Base-by-base conservation (phyloP, 92 coral and sea anemone genomes). In the Parazoanthus swiftii region DNA sequence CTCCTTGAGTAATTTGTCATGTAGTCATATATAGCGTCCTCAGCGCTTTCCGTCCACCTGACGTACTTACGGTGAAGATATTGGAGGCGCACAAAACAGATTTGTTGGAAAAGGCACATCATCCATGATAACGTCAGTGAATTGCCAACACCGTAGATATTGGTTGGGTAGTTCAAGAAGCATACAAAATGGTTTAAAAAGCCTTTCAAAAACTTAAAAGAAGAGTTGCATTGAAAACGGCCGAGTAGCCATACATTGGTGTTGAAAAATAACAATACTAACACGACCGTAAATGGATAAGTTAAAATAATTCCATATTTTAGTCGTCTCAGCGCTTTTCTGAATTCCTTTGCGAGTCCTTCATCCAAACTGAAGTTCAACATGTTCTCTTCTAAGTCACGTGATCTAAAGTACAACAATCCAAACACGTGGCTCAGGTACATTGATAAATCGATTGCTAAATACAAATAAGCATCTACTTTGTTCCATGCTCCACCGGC, bases 381-480 rank as follows among this genome's bases (percentile, higher is more conserved):
- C 80, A 91, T 74, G 88, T 91, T 91, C 1, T 25, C 26, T 81
- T 91, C 93, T 26, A 91, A 77, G 59, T 91, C 93, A 85, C 91
- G 90, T 39, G 93, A 79, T 86, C 90, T 89, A 91, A 91, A 91
- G 90, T 86, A 91, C 25, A 81, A 8, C 9, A 91, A 23, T 0
- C 93, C 93, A 85, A 91, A 91, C 65, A 85, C 66, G 50, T 91
- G 93, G 56, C 93, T 91, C 82, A 51, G 81, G 36, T 91, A 91
- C 93, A 89, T 91, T 3, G 89, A 89, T 1, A 59, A 29, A 66
- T 91, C 93, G 88, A 91, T 89, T 36, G 91, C 89, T 37, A 91
- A 80, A 74, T 42, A 89, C 56, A 91, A 82, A 29, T 89, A 91
- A 44, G 80, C 65, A 44, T 91, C 92, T 11, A 91, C 33, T 76